Evolutionary conservation across 2,888 invertebrate species (phyloP).

Genomic region (Clivina fossor): DNA sequence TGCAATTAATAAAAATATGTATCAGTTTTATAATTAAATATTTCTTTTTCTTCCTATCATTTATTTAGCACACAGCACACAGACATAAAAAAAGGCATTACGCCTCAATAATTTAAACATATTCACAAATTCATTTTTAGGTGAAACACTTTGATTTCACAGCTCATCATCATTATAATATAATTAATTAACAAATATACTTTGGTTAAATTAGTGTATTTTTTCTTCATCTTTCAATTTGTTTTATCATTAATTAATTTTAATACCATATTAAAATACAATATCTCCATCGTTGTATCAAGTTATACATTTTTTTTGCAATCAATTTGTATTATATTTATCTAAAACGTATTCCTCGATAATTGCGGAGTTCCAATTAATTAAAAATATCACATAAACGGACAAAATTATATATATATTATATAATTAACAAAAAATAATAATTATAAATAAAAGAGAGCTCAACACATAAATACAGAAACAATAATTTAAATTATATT

Average conservation of each 20-base stretch:
- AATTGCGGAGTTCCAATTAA: conserved; percentile 6
- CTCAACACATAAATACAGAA: conserved; percentile 31
- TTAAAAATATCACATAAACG: conserved; percentile 30
- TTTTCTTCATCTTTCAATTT: no score
- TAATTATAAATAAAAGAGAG: conserved; percentile 28
- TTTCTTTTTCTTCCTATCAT: conserved; percentile 38
- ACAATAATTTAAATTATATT: conserved; percentile 26
- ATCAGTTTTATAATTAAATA: conserved; percentile 39
- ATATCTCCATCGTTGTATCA: conserved; percentile 33
- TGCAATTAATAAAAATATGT: conserved; percentile 40
- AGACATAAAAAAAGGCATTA: conserved; percentile 22
- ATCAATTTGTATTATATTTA: neutral
- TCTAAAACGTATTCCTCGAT: conserved; percentile 4
- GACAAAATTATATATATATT: no score
- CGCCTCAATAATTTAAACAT: conserved; percentile 36
- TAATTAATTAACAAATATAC: conserved; percentile 40
- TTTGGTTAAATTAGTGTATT: conserved; percentile 45
- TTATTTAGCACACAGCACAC: conserved; percentile 36
- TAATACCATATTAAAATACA: conserved; percentile 49
- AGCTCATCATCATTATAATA: conserved; percentile 2
- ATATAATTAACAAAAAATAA: conserved; percentile 17
- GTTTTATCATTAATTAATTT: no score
- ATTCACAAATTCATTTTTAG: no score
- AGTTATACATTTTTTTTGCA: neutral
- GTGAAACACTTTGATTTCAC: conserved; percentile 5